Evolutionary conservation across 2,113 vertebrate species (phyloP).

Genomic region (Canis aureus): DNA sequence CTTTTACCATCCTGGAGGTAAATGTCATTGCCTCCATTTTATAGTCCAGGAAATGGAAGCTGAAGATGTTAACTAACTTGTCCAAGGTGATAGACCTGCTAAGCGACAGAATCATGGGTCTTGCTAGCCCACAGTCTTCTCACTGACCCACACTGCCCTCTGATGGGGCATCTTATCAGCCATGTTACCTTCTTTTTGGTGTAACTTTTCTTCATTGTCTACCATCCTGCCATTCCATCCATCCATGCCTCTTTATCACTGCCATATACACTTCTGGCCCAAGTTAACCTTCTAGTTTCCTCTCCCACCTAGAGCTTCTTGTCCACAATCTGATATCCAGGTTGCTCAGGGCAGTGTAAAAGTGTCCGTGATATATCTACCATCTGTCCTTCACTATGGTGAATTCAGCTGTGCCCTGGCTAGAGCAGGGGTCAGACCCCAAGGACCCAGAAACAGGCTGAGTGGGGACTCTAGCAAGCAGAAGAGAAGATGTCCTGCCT

Average conservation of each 20-base stretch:
- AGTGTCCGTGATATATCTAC: neutral
- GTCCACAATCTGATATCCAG: neutral
- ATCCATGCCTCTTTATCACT: too few relatives aligned
- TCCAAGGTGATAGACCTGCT: neutral
- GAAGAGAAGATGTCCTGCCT: neutral
- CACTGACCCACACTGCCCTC: neutral
- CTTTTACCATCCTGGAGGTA: neutral
- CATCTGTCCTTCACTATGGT: neutral
- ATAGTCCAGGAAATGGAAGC: neutral
- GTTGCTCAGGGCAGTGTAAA: neutral
- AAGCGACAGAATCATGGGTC: neutral
- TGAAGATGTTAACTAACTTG: neutral
- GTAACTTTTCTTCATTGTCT: neutral
- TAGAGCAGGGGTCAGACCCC: neutral
- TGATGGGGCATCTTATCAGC: neutral
- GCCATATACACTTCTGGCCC: neutral
- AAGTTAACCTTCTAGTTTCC: neutral
- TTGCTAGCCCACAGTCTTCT: neutral
- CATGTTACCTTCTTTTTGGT: neutral
- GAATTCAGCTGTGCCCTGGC: neutral
- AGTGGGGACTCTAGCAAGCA: neutral
- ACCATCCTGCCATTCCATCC: neutral
- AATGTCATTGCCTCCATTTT: neutral
- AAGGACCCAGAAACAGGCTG: neutral
- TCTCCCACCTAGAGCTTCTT: neutral